Evolutionary conservation across 2,888 invertebrate species (phyloP).

Genomic region (Lochmaea crataegi): DNA sequence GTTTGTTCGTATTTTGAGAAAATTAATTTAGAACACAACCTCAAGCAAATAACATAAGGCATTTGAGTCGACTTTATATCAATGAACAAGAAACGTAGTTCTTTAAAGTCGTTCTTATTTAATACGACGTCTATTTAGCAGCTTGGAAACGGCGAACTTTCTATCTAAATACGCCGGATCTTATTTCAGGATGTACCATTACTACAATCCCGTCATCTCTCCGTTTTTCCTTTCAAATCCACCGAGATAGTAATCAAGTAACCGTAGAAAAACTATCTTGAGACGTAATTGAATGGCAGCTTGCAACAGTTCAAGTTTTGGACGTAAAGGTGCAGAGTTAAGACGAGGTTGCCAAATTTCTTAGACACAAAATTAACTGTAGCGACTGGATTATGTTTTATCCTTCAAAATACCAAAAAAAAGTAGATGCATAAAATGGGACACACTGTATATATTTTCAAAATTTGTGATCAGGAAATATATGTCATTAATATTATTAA

Average conservation of each 20-base stretch:
- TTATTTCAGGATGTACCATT: constrained; percentile 18
- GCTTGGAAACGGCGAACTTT: constrained; percentile 21
- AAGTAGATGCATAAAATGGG: no score
- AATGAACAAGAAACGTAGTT: background rate
- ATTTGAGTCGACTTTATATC: background rate
- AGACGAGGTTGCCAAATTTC: constrained; percentile 14
- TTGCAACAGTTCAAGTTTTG: constrained; percentile 25
- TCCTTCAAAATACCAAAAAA: background rate
- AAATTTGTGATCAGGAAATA: no score
- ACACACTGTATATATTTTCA: no score
- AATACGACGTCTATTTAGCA: background rate
- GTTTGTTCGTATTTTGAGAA: background rate
- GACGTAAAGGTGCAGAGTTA: constrained; percentile 12
- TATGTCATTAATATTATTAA: no score
- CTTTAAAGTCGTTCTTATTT: background rate
- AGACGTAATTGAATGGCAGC: constrained; percentile 31
- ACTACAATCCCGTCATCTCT: constrained; percentile 23
- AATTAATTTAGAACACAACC: background rate
- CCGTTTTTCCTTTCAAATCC: constrained; percentile 30
- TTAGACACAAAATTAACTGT: background rate
- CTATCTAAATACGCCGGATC: constrained; percentile 11
- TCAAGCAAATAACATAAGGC: no score
- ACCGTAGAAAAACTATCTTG: constrained; percentile 31
- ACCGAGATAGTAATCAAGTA: constrained; percentile 32
- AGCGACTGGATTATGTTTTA: background rate